These are phyloP conservation scores for Polymixis flavicincta DNA, from an alignment of 2,888 invertebrate species.

Conservation along the genomic window DNA sequence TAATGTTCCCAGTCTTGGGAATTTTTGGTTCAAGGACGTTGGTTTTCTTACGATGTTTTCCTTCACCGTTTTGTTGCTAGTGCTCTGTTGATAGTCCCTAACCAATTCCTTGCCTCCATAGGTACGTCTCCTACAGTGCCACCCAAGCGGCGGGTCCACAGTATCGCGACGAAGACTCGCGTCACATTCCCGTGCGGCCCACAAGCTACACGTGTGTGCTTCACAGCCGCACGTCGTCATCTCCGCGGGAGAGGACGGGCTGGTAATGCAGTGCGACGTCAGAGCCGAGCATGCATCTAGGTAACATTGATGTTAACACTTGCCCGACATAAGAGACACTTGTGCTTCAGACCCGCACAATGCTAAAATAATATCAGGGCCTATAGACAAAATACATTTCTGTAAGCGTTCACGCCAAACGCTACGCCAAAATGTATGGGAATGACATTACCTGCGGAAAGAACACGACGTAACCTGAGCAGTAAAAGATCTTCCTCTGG, in stretches of 20 bases:
- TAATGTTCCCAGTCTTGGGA: neutral
- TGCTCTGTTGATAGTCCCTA: neutral
- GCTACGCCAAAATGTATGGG: too few species aligned
- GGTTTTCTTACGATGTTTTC: neutral
- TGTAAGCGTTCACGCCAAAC: too few species aligned
- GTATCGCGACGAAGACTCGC: conserved; percentile 92
- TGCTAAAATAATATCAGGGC: neutral
- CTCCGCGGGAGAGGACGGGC: conserved; percentile 97
- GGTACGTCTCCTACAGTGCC: conserved; percentile 91
- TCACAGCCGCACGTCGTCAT: conserved; percentile 94
- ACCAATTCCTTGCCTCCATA: conserved; percentile 57
- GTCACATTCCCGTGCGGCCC: conserved; percentile 94
- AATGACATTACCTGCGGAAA: too few species aligned
- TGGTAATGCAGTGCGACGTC: conserved; percentile 95
- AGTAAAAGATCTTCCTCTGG: neutral
- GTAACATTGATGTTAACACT: conserved; percentile 73
- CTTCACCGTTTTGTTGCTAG: neutral
- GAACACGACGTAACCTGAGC: too few species aligned
- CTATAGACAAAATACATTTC: too few species aligned
- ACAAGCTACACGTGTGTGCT: conserved; percentile 95
- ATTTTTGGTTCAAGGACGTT: neutral
- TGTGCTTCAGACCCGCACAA: too few species aligned
- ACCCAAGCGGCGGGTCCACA: conserved; percentile 88
- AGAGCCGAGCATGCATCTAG: conserved; percentile 92
- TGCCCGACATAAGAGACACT: neutral